Conservation (phyloP, 2,888 invertebrate genomes). For the Agrotis clavis region DNA sequence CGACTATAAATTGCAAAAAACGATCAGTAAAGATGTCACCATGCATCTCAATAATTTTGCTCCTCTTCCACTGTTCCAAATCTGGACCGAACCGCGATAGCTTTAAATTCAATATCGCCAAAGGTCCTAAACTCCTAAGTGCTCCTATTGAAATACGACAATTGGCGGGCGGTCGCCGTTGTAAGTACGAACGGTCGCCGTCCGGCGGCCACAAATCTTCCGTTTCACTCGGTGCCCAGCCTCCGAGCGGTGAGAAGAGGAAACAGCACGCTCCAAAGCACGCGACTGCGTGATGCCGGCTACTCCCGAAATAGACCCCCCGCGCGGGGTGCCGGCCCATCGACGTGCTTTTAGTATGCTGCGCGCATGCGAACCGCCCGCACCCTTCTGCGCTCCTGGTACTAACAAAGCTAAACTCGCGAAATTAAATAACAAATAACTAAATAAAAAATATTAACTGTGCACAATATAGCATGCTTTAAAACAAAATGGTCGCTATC, state of each 20-base stretch:
- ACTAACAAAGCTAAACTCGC: slow-evolving; percentile 78
- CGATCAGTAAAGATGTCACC: neutral
- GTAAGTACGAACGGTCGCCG: slow-evolving; percentile 73
- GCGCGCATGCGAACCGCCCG: slow-evolving; percentile 91
- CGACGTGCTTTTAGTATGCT: slow-evolving; percentile 92
- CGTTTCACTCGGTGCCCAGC: slow-evolving; percentile 90
- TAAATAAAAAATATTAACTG: slow-evolving; percentile 66
- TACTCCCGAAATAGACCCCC: slow-evolving; percentile 91
- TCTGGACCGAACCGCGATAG: slow-evolving; percentile 23
- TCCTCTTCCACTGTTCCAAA: slow-evolving; percentile 6
- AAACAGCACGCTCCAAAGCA: slow-evolving; percentile 91
- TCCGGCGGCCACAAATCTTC: slow-evolving; percentile 88
- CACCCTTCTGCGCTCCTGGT: slow-evolving; percentile 89
- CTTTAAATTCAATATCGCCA: slow-evolving; percentile 56
- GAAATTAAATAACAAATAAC: slow-evolving; percentile 73
- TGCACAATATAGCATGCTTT: slow-evolving; percentile 79
- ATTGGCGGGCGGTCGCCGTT: slow-evolving; percentile 60
- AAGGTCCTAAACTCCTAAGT: slow-evolving; percentile 54
- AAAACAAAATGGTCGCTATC: slow-evolving; percentile 87
- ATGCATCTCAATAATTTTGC: slow-evolving; percentile 8
- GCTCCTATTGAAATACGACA: slow-evolving; percentile 61
- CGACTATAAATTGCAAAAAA: neutral
- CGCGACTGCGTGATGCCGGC: slow-evolving; percentile 90
- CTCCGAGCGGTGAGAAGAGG: slow-evolving; percentile 87
- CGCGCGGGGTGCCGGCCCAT: slow-evolving; percentile 86